Evolutionary conservation across 2,797 vertebrate genomes (phyloP).

Genomic region (Epinephelus malabaricus): DNA sequence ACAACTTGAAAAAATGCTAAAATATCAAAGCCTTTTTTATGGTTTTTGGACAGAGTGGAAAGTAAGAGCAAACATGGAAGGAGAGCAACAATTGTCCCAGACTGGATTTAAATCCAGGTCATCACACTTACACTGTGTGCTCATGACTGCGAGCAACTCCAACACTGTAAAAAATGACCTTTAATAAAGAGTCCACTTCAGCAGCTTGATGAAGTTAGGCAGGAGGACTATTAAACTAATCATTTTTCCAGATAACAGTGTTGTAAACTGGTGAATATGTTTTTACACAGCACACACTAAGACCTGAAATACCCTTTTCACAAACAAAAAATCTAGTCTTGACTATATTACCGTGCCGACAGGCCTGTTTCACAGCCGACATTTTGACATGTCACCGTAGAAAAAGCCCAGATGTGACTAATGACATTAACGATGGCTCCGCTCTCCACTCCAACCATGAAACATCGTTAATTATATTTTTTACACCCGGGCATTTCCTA

Average conservation of each 20-base stretch:
- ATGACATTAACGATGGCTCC: too few relatives aligned
- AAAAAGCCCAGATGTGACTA: too few relatives aligned
- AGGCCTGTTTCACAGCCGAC: too few relatives aligned
- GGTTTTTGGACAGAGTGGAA: not conserved
- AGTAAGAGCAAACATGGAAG: not conserved
- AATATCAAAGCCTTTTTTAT: not conserved
- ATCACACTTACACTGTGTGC: not conserved
- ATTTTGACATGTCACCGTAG: too few relatives aligned
- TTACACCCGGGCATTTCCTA: too few relatives aligned
- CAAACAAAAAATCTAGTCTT: too few relatives aligned
- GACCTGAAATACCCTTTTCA: too few relatives aligned
- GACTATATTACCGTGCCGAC: too few relatives aligned
- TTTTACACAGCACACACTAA: not conserved
- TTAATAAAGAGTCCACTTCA: not conserved
- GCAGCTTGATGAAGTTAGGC: not conserved
- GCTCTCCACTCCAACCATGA: too few relatives aligned
- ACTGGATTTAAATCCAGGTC: conserved; percentile 7
- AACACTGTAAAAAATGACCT: conserved; percentile 8
- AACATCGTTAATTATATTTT: too few relatives aligned
- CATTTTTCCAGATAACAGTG: too few relatives aligned
- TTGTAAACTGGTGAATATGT: not conserved
- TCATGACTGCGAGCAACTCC: not conserved
- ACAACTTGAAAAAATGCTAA: not conserved
- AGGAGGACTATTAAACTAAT: not conserved
- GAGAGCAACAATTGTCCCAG: not conserved